phyloP scores from a whole-genome alignment of 2,113 vertebrate species.

The Macaca mulatta region DNA sequence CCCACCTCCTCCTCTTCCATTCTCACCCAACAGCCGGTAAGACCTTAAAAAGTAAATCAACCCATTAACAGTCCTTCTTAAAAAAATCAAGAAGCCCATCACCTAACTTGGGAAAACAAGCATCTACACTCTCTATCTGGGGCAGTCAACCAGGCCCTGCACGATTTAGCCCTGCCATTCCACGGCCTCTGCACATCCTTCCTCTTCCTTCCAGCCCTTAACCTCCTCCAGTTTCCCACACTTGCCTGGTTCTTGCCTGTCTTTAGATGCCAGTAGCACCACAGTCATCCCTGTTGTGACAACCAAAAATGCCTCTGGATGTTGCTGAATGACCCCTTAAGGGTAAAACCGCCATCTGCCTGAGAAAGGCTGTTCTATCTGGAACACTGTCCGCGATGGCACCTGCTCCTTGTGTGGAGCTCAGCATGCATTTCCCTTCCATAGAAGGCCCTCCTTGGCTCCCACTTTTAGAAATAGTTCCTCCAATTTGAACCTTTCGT shows the following conservation, averaged over 20 bases:
- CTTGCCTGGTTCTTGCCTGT: background rate
- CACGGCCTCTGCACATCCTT: rapidly evolving
- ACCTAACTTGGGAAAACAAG: no score
- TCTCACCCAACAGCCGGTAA: background rate
- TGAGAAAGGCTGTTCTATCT: background rate
- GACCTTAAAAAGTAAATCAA: background rate
- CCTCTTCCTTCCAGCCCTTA: background rate
- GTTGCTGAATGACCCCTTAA: rapidly evolving
- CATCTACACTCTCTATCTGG: background rate
- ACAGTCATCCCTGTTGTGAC: background rate
- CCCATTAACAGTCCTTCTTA: background rate
- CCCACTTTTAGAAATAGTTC: background rate
- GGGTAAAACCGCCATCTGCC: no score
- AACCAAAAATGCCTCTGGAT: background rate
- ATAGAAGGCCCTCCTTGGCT: no score
- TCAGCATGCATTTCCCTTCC: background rate
- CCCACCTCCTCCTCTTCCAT: background rate
- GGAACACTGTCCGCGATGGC: background rate
- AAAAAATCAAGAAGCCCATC: background rate
- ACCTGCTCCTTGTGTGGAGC: background rate
- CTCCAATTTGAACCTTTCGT: background rate
- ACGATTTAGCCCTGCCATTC: background rate
- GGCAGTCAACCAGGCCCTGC: background rate
- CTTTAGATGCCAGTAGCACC: no score
- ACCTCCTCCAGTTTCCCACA: background rate